Base-by-base conservation (phyloP, 2,797 vertebrate species). In the Sebastes cheni region DNA sequence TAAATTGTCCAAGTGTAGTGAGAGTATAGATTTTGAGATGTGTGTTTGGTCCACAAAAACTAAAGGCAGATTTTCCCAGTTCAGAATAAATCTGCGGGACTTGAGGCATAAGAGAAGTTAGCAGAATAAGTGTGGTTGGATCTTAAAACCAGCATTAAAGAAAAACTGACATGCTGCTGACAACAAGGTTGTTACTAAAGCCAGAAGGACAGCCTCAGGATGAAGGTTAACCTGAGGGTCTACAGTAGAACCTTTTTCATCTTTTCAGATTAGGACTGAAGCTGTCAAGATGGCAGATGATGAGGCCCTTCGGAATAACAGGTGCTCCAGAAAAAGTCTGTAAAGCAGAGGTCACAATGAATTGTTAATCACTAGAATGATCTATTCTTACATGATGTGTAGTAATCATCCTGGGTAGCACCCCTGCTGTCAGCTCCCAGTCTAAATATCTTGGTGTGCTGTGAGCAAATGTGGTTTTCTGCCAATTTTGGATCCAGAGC, bases 231-330 rank as follows among this genome's bases (percentile, higher is more conserved):
- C 54, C 2, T 32, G 23, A 14, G 32, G 56, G 69, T 60, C 46
- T 36, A 27, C 54, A 79, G 36, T 20, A 22, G 23, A 46, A 79
- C 8, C 42, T 80, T 84, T 81, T 59, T 85, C 65, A 71, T 80
- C 76, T 77, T 80, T 74, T 75, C 59, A 71, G 71, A 78, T 82
- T 66, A 80, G 3, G 42, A 69, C 14, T 72, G 70, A 73, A 86
- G 77, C 72, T 80, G 82, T 88, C 79, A 83, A 66, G 60, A 72
- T 23, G 59, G 62, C 68, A 80, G 61, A 72, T 64, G 79, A 82
- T 25, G 73, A 71, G 80, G 52, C 29, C 27, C 69, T 75, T 73
- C 52, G 62, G 77, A 85, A 69, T 74, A 77, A 79, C 68, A 77
- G 42, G 50, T 52, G 27, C 56, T 77, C 3, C 58, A 67, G 27